These are phyloP conservation scores for Procavia capensis DNA, from an alignment of 2,113 vertebrate species.

Conservation along the genomic window DNA sequence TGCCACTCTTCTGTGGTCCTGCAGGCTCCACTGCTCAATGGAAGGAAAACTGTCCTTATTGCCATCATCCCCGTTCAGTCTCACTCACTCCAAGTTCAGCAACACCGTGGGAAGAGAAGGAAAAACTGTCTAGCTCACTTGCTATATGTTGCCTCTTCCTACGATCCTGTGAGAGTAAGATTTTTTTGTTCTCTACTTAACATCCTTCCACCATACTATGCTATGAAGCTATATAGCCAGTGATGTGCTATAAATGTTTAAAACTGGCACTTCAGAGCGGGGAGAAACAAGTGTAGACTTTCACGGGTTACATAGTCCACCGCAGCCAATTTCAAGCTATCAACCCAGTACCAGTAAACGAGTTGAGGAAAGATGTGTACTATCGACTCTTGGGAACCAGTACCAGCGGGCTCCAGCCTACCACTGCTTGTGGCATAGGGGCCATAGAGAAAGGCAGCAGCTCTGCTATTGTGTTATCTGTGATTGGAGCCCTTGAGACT, in stretches of 20 bases:
- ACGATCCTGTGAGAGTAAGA: not conserved
- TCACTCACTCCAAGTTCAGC: not conserved
- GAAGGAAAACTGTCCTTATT: not conserved
- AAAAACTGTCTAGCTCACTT: not conserved
- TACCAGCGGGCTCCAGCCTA: not conserved
- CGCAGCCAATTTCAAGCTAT: not conserved
- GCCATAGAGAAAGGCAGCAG: not conserved
- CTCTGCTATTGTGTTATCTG: not conserved
- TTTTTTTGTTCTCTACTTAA: not conserved
- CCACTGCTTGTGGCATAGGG: not conserved
- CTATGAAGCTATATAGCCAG: not conserved
- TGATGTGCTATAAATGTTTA: not conserved
- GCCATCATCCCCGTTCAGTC: not conserved
- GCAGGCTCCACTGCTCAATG: not conserved
- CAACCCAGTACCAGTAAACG: not conserved
- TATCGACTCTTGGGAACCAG: not conserved
- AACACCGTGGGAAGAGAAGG: not conserved
- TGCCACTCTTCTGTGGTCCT: not conserved
- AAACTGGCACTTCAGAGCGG: not conserved
- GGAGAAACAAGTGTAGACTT: not conserved
- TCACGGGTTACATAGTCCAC: not conserved
- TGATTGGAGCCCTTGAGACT: not conserved
- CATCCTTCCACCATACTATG: not conserved
- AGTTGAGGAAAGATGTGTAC: not conserved
- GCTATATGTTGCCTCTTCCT: not conserved